These are phyloP conservation scores for Leptinotarsa haldemani DNA, from an alignment of 2,888 invertebrate species.

Conservation along the genomic window DNA sequence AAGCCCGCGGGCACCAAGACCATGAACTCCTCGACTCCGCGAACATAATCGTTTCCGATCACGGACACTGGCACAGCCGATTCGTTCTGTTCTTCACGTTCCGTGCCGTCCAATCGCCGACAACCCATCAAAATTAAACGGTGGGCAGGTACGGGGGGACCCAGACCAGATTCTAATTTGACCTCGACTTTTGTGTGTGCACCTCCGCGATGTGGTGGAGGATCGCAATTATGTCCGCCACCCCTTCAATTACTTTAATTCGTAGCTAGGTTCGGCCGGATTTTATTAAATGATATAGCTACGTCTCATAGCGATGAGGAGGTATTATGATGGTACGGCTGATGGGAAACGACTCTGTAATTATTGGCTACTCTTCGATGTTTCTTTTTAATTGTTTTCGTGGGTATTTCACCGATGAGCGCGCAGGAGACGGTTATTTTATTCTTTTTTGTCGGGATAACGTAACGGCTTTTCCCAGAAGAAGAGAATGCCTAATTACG, in stretches of 20 bases:
- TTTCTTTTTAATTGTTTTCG: slow-evolving; percentile 24
- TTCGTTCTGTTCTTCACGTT: slow-evolving; percentile 55
- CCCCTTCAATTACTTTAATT: slow-evolving; percentile 48
- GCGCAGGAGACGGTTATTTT: slow-evolving; percentile 1
- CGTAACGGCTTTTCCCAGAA: background rate
- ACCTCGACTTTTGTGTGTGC: slow-evolving; percentile 32
- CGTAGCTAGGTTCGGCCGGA: slow-evolving; percentile 32
- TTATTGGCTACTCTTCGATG: slow-evolving; percentile 28
- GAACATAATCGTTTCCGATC: slow-evolving; percentile 65
- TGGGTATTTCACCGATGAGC: slow-evolving; percentile 23
- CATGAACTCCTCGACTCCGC: slow-evolving; percentile 60
- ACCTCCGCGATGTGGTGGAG: slow-evolving; percentile 19
- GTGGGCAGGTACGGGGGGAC: slow-evolving; percentile 47
- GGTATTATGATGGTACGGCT: slow-evolving; percentile 11
- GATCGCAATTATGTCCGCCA: slow-evolving; percentile 38
- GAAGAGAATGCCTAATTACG: background rate
- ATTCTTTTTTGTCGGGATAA: background rate
- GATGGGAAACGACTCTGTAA: slow-evolving; percentile 6
- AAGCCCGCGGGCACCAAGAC: slow-evolving; percentile 26
- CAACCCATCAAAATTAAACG: slow-evolving; percentile 57
- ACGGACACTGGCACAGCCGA: slow-evolving; percentile 59
- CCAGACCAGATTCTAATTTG: slow-evolving; percentile 33
- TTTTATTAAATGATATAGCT: slow-evolving; percentile 31
- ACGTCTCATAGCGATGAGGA: background rate
- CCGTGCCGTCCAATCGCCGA: slow-evolving; percentile 60